Conservation (phyloP, 37 sponge, comb jelly and placozoan species). For the Beroe forskalii region DNA sequence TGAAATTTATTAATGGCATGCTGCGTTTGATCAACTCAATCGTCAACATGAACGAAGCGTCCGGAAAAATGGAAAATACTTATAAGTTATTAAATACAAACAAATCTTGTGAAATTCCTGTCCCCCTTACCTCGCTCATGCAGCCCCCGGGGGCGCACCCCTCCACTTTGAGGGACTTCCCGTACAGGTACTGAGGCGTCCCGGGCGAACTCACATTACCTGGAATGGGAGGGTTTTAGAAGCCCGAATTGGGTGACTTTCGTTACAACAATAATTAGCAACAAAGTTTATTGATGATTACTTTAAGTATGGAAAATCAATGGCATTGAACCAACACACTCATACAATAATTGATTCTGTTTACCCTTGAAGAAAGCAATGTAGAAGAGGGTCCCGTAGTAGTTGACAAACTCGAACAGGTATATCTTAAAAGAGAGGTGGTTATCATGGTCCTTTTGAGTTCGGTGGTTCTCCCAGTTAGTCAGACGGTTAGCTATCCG, state of each 20-base stretch:
- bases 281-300: too few relatives aligned
- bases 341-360: too few relatives aligned
- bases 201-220: not conserved
- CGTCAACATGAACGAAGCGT: too few relatives aligned
- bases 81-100: too few relatives aligned
- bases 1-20: too few relatives aligned
- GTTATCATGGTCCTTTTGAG: constrained; percentile 54
- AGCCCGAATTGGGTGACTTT: too few relatives aligned
- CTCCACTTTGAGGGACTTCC: not conserved
- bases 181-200: constrained; percentile 38
- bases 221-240: too few relatives aligned
- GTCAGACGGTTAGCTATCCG: constrained; percentile 37
- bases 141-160: constrained; percentile 48
- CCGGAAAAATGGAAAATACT: too few relatives aligned
- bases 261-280: too few relatives aligned
- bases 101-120: too few relatives aligned
- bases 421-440: constrained; percentile 41
- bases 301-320: not conserved
- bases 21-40: too few relatives aligned
- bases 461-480: constrained; percentile 47
- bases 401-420: constrained; percentile 64
- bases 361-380: constrained; percentile 65
- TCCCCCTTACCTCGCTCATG: constrained; percentile 57
- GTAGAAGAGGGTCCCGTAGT: constrained; percentile 55
- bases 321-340: not conserved